These are phyloP conservation scores for Acrossocheilus fasciatus DNA, from an alignment of 2,797 vertebrate genomes.

Conservation along the genomic window DNA sequence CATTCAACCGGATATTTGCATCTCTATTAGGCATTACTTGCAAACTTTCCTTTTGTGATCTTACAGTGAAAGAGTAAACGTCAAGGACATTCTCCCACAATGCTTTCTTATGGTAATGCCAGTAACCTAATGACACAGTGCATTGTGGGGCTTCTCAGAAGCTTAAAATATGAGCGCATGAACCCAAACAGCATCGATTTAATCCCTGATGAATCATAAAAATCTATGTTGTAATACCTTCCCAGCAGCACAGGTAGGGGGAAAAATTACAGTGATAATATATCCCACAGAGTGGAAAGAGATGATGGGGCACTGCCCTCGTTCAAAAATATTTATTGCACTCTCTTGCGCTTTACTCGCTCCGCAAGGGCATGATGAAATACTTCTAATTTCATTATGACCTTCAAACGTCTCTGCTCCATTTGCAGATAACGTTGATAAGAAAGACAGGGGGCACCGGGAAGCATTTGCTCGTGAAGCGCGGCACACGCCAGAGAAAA, in stretches of 20 bases:
- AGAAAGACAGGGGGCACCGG: slow-evolving; percentile 55
- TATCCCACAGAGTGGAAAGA: slow-evolving; percentile 58
- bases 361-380: slow-evolving; percentile 71
- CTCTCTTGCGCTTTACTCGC: slow-evolving; percentile 62
- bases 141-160: slow-evolving; percentile 25
- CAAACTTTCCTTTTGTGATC: slow-evolving; percentile 38
- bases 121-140: slow-evolving; percentile 29
- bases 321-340: slow-evolving; percentile 69
- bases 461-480: slow-evolving; percentile 45
- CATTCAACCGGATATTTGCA: slow-evolving; percentile 49
- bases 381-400: slow-evolving; percentile 72
- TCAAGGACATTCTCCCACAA: slow-evolving; percentile 33
- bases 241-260: background rate
- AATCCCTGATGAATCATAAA: slow-evolving; percentile 28
- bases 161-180: slow-evolving; percentile 8
- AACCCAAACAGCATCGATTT: slow-evolving; percentile 39
- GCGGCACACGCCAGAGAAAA: slow-evolving; percentile 55
- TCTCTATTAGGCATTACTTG: slow-evolving; percentile 48
- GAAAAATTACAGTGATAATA: slow-evolving; percentile 31
- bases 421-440: slow-evolving; percentile 45
- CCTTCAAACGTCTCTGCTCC: slow-evolving; percentile 69
- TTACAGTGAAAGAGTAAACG: slow-evolving; percentile 23
- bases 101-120: slow-evolving; percentile 38
- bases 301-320: slow-evolving; percentile 56
- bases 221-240: slow-evolving; percentile 12